A percentile compares a stretch with the other conserved stretches of the same genome.
Evolutionary conservation across 2,797 vertebrate genomes (phyloP).

Genomic region (Enteromius viviparus): DNA sequence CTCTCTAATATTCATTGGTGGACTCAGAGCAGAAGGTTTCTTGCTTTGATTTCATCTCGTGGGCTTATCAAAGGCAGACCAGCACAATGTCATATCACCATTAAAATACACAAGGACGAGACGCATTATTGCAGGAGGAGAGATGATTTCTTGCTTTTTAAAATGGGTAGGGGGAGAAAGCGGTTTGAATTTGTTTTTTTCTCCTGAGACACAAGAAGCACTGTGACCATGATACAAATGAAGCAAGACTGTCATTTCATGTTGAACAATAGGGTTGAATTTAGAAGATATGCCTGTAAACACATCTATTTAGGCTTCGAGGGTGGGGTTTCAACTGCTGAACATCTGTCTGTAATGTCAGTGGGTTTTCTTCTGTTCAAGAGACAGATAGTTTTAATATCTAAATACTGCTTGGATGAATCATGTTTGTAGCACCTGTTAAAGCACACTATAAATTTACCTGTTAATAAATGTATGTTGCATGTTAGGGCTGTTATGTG

Average conservation of each 20-base stretch:
- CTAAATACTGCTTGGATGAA: background rate
- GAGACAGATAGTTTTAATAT: background rate
- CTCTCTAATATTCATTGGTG: constrained; percentile 42
- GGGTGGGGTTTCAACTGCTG: background rate
- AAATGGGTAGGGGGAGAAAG: background rate
- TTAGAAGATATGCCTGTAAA: constrained; percentile 10
- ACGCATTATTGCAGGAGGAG: constrained; percentile 19
- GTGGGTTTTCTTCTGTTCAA: constrained; percentile 1
- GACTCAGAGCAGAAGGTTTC: constrained; percentile 44
- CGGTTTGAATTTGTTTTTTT: constrained; percentile 37
- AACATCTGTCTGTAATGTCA: background rate
- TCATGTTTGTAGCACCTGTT: background rate
- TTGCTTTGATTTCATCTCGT: constrained; percentile 56
- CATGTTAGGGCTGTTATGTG: background rate
- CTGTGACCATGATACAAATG: constrained; percentile 15
- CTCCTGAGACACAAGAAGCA: constrained; percentile 9
- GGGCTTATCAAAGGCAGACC: constrained; percentile 49
- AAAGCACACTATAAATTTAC: background rate
- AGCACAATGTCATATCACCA: constrained; percentile 38
- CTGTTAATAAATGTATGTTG: background rate
- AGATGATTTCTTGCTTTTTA: constrained; percentile 43
- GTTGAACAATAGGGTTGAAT: constrained; percentile 6
- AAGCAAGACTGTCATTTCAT: background rate
- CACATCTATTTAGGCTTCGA: background rate
- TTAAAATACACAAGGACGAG: constrained; percentile 46